Conservation (phyloP, 2,113 vertebrate genomes). For the Probosciger aterrimus region DNA sequence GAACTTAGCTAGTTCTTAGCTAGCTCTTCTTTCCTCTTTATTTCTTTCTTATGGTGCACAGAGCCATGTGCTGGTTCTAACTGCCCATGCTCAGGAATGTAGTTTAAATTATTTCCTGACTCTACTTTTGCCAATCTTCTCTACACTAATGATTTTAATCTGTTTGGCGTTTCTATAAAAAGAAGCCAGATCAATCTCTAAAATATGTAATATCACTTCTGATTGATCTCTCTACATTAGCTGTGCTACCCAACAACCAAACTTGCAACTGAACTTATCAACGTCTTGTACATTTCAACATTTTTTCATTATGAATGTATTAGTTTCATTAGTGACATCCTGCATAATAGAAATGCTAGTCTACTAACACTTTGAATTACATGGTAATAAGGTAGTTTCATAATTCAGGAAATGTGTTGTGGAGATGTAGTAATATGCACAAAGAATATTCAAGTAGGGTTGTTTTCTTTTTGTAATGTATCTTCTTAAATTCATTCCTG, state of each 20-base stretch:
- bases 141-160: background rate
- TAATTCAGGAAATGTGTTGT: background rate
- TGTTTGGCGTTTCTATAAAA: background rate
- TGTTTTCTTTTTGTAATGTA: background rate
- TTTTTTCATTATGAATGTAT: background rate
- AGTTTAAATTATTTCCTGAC: background rate
- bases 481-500: fast-evolving
- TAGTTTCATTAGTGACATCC: background rate
- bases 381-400: background rate
- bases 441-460: background rate
- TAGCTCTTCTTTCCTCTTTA: background rate
- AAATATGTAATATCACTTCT: background rate
- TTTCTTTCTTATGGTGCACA: background rate
- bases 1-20: background rate
- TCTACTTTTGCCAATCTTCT: background rate
- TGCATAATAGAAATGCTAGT: background rate
- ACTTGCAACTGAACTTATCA: background rate
- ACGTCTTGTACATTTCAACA: background rate
- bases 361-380: background rate
- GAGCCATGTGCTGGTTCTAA: background rate
- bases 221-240: background rate
- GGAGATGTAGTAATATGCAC: background rate
- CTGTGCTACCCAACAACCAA: background rate
- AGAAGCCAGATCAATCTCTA: background rate
- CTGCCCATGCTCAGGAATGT: background rate